phyloP scores from a whole-genome alignment of 2,888 invertebrate genomes.

The Macrophya annulata region DNA sequence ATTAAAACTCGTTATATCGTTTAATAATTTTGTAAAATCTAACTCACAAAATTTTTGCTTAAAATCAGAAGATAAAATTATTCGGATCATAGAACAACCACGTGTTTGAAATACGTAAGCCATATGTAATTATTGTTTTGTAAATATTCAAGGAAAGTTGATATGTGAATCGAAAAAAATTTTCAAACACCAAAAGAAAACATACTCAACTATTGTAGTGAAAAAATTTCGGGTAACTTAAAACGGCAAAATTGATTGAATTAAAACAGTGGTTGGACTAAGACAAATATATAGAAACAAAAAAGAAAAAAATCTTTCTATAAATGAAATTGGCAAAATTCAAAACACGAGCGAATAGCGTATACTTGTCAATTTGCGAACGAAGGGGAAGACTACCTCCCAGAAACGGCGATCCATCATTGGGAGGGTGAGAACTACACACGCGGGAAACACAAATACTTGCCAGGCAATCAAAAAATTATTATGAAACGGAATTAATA shows the following conservation, averaged over 20 bases:
- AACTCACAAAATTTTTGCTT: background rate
- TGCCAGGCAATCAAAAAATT: conserved; percentile 35
- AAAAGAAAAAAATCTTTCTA: no score
- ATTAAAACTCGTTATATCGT: background rate
- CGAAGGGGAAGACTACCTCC: background rate
- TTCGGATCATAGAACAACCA: conserved; percentile 1
- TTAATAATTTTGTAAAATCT: background rate
- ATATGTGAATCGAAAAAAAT: background rate
- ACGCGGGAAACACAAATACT: conserved; percentile 34
- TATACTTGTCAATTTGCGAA: conserved; percentile 30
- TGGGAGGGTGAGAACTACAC: background rate
- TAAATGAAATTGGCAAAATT: conserved; percentile 18
- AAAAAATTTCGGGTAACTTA: background rate
- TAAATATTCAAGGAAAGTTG: conserved; percentile 31
- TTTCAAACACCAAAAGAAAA: background rate
- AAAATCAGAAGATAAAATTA: conserved; percentile 6
- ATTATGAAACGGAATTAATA: conserved; percentile 25
- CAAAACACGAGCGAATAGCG: conserved; percentile 37
- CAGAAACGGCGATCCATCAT: conserved; percentile 15
- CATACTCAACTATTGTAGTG: background rate
- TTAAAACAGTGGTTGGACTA: conserved; percentile 9
- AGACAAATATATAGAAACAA: background rate
- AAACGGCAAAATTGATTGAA: background rate
- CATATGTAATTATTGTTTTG: conserved; percentile 13
- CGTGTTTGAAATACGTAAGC: background rate